Base-by-base conservation (phyloP, 2,888 invertebrate species). In the Mellilla xanthometata region DNA sequence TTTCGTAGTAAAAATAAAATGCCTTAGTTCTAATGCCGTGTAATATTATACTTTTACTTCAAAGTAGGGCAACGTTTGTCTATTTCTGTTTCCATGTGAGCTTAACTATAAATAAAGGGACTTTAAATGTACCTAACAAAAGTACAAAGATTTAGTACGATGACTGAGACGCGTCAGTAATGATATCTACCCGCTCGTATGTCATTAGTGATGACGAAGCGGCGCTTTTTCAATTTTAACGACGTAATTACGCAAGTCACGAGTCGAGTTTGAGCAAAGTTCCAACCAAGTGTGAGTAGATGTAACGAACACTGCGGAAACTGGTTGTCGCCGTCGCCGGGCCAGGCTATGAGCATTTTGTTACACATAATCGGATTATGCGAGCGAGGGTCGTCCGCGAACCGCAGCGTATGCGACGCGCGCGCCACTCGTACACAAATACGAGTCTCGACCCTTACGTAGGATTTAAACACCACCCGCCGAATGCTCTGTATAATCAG, bases 311-410 rank as follows among this genome's bases (percentile, higher is more conserved):
- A 67, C 67, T 65, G 59, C 58, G 65, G 58, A 62, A 70, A 65
- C 69, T 69, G 59, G 67, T 60, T 61, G 58, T 45, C 50, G 62
- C 55, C 56, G 59, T 54, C 56, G 46, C 70, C 67, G 56, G 61
- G 65, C 68, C 60, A 65, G 73, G 69, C 65, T 69, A 68, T 74
- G 75, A 78, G 84, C 83, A 79, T 87, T 87, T 85, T 85, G 87
- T 85, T 85, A 81, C 83, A 81, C 71, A 66, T 85, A 86, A 86
- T 83, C 84, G 71, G 84, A 85, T 87, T 86, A 85, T 15, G 71
- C 42, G 60, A 68, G 71, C 71, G 68, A 72, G 72, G 72, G 80
- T 76, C 77, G 77, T 76, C 75, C 71, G 72, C 38, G 19, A 7
- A 57, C 69, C 36, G 39, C 35, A 62, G 63, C 73, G 73, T 72